phyloP scores from a whole-genome alignment of 2,113 vertebrate genomes.

The Python bivittatus region DNA sequence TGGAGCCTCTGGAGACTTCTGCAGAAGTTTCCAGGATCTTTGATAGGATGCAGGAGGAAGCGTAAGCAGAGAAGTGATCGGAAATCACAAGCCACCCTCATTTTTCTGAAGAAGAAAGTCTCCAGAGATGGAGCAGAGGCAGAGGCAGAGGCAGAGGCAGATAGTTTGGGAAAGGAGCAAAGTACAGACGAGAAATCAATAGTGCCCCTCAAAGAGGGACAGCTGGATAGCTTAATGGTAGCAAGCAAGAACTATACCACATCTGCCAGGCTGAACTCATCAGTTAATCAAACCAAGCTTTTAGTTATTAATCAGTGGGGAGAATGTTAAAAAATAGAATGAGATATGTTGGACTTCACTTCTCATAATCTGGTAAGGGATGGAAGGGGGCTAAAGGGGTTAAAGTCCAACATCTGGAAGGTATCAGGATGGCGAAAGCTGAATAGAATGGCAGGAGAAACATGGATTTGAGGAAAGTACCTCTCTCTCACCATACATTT shows the following conservation, averaged over 20 bases:
- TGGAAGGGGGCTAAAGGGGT: too few species aligned
- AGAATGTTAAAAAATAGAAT: not conserved
- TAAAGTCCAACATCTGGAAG: too few species aligned
- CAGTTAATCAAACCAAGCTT: not conserved
- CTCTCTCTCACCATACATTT: too few species aligned
- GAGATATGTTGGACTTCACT: not conserved
- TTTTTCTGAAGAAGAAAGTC: not conserved
- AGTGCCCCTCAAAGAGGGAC: not conserved
- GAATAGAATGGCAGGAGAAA: too few species aligned
- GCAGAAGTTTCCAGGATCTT: not conserved
- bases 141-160: not conserved
- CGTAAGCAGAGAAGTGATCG: not conserved
- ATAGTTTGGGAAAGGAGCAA: not conserved
- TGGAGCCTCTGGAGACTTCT: not conserved
- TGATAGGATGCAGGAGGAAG: not conserved
- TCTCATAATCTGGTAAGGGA: too few species aligned
- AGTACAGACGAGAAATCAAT: not conserved
- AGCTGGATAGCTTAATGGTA: not conserved
- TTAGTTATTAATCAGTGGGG: not conserved
- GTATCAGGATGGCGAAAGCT: too few species aligned
- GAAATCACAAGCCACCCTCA: not conserved
- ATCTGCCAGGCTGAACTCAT: not conserved
- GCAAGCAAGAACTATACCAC: not conserved
- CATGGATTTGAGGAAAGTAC: too few species aligned
- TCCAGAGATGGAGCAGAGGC: not conserved